A percentile compares a stretch with the other conserved stretches of the same genome.
Conservation (phyloP, 2,113 vertebrate genomes). For the Megatriorchis doriae region DNA sequence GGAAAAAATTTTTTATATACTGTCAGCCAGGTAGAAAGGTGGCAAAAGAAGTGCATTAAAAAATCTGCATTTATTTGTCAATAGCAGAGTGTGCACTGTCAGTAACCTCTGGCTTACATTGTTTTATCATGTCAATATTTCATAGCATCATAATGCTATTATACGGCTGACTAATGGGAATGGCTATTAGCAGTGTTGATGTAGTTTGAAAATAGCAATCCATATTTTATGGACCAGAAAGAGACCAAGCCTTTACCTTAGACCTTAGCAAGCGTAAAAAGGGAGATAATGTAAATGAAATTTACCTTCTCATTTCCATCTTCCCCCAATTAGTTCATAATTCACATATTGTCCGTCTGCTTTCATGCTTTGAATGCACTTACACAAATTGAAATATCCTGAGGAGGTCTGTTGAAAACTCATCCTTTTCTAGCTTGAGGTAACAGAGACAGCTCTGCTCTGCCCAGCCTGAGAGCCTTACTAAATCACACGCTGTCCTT, state of each 20-base stretch:
- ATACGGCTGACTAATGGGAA: conserved; percentile 81
- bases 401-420: conserved; percentile 51
- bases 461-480: background rate
- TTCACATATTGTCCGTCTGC: conserved; percentile 68
- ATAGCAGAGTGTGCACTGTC: conserved; percentile 67
- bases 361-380: conserved; percentile 61
- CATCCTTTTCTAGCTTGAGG: conserved; percentile 44
- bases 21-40: conserved; percentile 65
- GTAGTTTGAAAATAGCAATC: conserved; percentile 84
- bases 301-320: conserved; percentile 67
- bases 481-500: conserved; percentile 45
- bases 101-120: conserved; percentile 68
- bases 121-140: conserved; percentile 88
- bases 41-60: conserved; percentile 65
- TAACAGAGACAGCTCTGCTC: conserved; percentile 13
- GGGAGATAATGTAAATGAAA: conserved; percentile 75
- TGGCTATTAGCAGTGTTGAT: conserved; percentile 79
- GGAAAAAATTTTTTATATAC: conserved; percentile 38
- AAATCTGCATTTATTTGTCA: conserved; percentile 78
- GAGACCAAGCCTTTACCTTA: conserved; percentile 71
- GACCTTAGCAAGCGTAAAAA: conserved; percentile 69
- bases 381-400: conserved; percentile 55
- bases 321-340: conserved; percentile 69
- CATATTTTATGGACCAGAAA: conserved; percentile 80
- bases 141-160: conserved; percentile 78